These are phyloP conservation scores for Cydia strobilella DNA, from an alignment of 1,140 invertebrate species.

Conservation along the genomic window DNA sequence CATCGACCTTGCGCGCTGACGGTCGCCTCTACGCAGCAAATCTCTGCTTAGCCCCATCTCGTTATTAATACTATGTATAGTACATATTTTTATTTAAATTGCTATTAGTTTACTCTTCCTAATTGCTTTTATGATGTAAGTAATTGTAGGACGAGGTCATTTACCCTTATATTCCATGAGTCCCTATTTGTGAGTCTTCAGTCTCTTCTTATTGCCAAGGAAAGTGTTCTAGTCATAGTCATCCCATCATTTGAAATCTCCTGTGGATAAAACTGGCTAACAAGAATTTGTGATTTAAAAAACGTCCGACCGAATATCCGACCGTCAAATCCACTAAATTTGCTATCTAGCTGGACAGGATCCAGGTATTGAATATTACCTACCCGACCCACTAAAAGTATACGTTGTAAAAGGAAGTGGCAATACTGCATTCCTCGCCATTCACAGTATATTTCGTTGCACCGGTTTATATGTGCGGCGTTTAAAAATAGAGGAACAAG, in stretches of 20 bases:
- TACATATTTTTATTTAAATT: constrained; percentile 3
- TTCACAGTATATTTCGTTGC: constrained; percentile 28
- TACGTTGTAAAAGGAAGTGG: constrained; percentile 27
- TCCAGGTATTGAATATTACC: constrained; percentile 14
- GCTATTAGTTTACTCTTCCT: background rate
- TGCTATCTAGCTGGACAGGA: background rate
- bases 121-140: too few relatives aligned
- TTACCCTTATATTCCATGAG: background rate
- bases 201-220: too few relatives aligned
- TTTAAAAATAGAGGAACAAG: constrained; percentile 31
- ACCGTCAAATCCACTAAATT: background rate
- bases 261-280: background rate
- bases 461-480: constrained; percentile 7
- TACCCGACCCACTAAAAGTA: constrained; percentile 9
- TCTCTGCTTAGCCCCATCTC: constrained; percentile 44
- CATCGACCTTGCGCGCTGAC: constrained; percentile 39
- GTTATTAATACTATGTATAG: constrained; percentile 25
- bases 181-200: too few relatives aligned
- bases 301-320: background rate
- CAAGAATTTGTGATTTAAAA: background rate
- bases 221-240: too few relatives aligned
- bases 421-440: constrained; percentile 26
- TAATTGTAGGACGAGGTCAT: background rate
- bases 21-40: constrained; percentile 37
- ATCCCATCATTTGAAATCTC: background rate